phyloP scores from a whole-genome alignment of 1,140 invertebrate genomes.

The Drosophila sechellia region DNA sequence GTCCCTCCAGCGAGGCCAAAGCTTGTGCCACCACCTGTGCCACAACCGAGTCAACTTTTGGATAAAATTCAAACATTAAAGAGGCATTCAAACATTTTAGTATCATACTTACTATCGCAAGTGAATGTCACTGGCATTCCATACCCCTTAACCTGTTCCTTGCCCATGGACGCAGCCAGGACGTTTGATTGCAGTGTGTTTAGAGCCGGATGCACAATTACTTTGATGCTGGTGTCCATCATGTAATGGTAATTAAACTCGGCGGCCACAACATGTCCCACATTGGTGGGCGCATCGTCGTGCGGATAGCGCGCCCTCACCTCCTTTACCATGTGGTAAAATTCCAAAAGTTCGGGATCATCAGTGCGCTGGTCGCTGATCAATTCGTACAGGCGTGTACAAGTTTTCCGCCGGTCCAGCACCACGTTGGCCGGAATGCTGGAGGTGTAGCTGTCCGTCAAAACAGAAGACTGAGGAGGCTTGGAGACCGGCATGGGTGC shows the following conservation, averaged over 20 bases:
- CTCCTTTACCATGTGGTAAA: slow-evolving; percentile 90
- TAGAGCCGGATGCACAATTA: slow-evolving; percentile 90
- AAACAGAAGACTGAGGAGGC: slow-evolving; percentile 12
- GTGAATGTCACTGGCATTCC: slow-evolving; percentile 92
- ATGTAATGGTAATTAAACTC: slow-evolving; percentile 91
- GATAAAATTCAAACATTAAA: slow-evolving; percentile 58
- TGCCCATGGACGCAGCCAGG: slow-evolving; percentile 64
- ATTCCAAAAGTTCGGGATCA: slow-evolving; percentile 91
- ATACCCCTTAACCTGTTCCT: slow-evolving; percentile 84
- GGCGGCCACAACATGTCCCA: slow-evolving; percentile 92
- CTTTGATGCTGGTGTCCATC: slow-evolving; percentile 92
- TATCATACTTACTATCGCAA: slow-evolving; percentile 90
- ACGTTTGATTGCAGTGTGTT: slow-evolving; percentile 85
- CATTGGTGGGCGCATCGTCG: slow-evolving; percentile 90
- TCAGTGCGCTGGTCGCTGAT: slow-evolving; percentile 88
- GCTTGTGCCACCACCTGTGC: slow-evolving; percentile 95
- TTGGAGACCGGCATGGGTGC: slow-evolving; percentile 10
- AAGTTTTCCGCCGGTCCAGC: slow-evolving; percentile 84
- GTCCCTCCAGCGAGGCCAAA: slow-evolving; percentile 92
- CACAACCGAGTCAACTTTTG: slow-evolving; percentile 91
- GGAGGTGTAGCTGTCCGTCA: slow-evolving; percentile 75
- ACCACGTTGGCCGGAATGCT: slow-evolving; percentile 76
- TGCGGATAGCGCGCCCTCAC: slow-evolving; percentile 87
- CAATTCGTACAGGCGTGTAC: slow-evolving; percentile 89
- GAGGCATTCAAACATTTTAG: too few species aligned